Base-by-base conservation (phyloP, 2,888 invertebrate species). In the Meiosimyza decipiens region DNA sequence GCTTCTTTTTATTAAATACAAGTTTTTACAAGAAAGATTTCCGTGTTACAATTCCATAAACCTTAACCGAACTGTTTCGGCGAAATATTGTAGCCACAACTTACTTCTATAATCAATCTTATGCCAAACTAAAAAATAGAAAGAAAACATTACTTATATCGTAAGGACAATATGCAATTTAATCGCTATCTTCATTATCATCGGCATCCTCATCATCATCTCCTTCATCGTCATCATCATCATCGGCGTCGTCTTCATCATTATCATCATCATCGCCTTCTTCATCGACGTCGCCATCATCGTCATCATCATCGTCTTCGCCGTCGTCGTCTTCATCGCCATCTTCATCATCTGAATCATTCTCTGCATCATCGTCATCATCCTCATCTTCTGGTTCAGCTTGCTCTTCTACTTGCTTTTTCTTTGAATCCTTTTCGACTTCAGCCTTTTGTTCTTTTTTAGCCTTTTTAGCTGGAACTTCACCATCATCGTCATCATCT, bases 361-460 rank as follows among this genome's bases (percentile, higher is more conserved):
- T 70, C 3, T 40, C 40, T 6, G 40, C 40, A 47, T 16, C 60
- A 12, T 77, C 40, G 77, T n/a, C 77, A 11, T 71, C 75, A 50
- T 73, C 77, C 5, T 75, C 74, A 52, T 75, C 59, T n/a, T 75
- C 67, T 18, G 28, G 54, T 49, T 55, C 63, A 16, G 16, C 64
- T 18, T 65, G 51, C 50, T 68, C 72, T 18, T 71, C 71, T 13
- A 22, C 15, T 16, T 47, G 71, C 52, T 62, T 68, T 52, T 77
- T 88, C 82, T 85, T 22, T 88, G 74, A 72, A 81, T 68, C 85
- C 52, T 92, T 92, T 81, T 89, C 89, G 40, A 92, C 91, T 75
- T 89, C 88, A 3, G 51, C 15, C 28, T 92, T 90, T 71, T 60
- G 64, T 4, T 54, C 69, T 55, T 73, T 78, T n/a, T 74, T 78